Conservation (phyloP, 2,888 invertebrate genomes). For the Uloborus plumipes region DNA sequence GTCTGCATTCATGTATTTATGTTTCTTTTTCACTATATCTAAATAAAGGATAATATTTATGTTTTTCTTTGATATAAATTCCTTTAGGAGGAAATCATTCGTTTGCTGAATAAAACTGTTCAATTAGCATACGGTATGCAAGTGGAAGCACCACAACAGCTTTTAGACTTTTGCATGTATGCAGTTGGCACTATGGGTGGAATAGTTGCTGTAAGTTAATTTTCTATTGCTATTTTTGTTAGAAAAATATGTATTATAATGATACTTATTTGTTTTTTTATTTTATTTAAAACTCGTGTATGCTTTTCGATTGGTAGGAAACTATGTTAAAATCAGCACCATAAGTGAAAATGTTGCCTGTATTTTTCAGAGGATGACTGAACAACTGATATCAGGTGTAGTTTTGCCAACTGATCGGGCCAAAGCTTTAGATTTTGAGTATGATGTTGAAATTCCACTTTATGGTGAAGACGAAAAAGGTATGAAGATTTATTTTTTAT, state of each 20-base stretch:
- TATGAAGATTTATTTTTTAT: background rate
- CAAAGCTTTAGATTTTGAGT: slow-evolving; percentile 67
- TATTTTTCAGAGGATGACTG: slow-evolving; percentile 67
- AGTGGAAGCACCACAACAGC: slow-evolving; percentile 68
- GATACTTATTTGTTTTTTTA: background rate
- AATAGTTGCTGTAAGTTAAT: slow-evolving; percentile 67
- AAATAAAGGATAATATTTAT: background rate
- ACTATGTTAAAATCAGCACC: background rate
- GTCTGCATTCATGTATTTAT: too few species aligned
- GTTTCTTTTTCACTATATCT: too few species aligned
- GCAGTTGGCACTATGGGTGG: slow-evolving; percentile 68
- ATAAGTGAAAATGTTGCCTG: background rate
- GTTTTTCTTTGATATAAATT: slow-evolving; percentile 1
- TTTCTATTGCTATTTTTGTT: background rate
- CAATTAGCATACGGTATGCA: slow-evolving; percentile 65
- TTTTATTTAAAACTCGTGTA: background rate
- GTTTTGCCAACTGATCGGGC: slow-evolving; percentile 67
- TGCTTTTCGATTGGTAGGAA: background rate
- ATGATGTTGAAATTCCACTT: slow-evolving; percentile 67
- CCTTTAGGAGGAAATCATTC: slow-evolving; percentile 66
- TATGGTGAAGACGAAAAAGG: slow-evolving; percentile 66
- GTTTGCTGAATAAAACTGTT: slow-evolving; percentile 66
- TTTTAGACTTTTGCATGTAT: slow-evolving; percentile 67
- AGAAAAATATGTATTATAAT: slow-evolving; percentile 1
- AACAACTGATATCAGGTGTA: slow-evolving; percentile 67